Conservation (phyloP, 2,888 invertebrate genomes). For the Noctua fimbriata region DNA sequence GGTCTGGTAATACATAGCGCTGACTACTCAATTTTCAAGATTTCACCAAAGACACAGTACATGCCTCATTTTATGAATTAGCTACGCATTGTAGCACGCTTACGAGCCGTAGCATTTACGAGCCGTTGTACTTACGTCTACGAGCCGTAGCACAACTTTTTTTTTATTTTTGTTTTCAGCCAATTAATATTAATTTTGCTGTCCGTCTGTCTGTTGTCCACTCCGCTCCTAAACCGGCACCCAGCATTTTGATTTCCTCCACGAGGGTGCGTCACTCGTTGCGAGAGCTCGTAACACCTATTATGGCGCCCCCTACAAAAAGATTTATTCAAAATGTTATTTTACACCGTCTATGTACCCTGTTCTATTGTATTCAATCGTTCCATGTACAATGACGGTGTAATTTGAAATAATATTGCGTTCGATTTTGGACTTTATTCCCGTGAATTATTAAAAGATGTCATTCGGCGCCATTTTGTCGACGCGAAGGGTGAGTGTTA, state of each 20-base stretch:
- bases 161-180: neutral
- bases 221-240: constrained; percentile 66
- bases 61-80: neutral
- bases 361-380: constrained; percentile 81
- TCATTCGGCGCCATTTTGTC: constrained; percentile 84
- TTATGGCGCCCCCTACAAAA: constrained; percentile 86
- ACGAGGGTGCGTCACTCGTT: constrained; percentile 84
- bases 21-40: neutral
- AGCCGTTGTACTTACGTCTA: too few species aligned
- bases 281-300: constrained; percentile 84
- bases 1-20: neutral
- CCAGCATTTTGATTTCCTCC: constrained; percentile 82
- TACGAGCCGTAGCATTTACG: neutral
- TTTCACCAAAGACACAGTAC: neutral
- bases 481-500: constrained; percentile 74
- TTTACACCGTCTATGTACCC: constrained; percentile 87
- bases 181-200: neutral
- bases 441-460: constrained; percentile 65
- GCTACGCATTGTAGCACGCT: neutral
- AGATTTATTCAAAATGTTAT: constrained; percentile 91
- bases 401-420: constrained; percentile 74
- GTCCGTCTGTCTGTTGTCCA: constrained; percentile 66
- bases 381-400: constrained; percentile 82
- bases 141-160: neutral
- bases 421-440: constrained; percentile 74